A percentile compares a stretch with the other conserved stretches of the same genome.
Evolutionary conservation across 1,140 invertebrate species (phyloP).

Genomic region (Pollicipes pollicipes): DNA sequence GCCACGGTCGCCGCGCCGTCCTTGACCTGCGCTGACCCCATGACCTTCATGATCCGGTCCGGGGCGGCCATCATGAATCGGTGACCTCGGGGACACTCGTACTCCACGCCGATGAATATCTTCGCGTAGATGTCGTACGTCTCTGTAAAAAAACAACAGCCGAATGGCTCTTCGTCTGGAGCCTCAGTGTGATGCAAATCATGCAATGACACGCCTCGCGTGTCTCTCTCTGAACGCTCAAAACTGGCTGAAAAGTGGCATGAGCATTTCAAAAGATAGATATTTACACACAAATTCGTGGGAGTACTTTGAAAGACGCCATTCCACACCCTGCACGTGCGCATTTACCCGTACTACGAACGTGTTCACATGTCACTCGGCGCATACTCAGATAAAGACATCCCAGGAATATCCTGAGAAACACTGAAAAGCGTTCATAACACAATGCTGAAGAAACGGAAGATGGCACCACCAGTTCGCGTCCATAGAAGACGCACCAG

Average conservation of each 20-base stretch:
- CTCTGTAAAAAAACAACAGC: conserved; percentile 19
- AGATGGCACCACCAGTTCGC: no score
- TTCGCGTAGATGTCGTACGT: conserved; percentile 56
- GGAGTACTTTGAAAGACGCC: neutral
- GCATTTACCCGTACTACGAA: no score
- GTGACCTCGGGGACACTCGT: conserved; percentile 88
- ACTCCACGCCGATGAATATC: conserved; percentile 90
- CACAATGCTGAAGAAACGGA: no score
- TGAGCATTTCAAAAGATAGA: no score
- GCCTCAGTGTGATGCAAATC: neutral
- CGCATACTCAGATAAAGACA: no score
- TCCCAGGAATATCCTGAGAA: no score
- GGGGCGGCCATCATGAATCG: conserved; percentile 82
- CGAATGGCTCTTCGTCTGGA: neutral
- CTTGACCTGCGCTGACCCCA: conserved; percentile 52
- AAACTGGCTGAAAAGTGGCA: neutral
- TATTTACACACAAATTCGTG: neutral
- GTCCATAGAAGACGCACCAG: no score
- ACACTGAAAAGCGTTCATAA: no score
- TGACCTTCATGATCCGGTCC: conserved; percentile 63
- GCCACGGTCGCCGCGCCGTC: conserved; percentile 69
- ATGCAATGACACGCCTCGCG: conserved; percentile 14
- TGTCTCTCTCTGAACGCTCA: neutral
- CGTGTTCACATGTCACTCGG: no score
- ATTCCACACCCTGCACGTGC: neutral